Percentiles rank a stretch among this genome's conserved stretches.
These are phyloP conservation scores for Macaca fascicularis DNA, from an alignment of 2,113 vertebrate species.

Conservation along the genomic window T2T-MFA8v1.1 NC_088390.1:73211001-73211500, in stretches of 20 bases:
- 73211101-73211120: no score
- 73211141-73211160: no score
- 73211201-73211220: fast-evolving
- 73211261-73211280: fast-evolving
- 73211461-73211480: background rate
- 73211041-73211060: no score
- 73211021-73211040: no score
- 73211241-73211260: background rate
- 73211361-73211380: fast-evolving
- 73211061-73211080: no score
- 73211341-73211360: background rate
- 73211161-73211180: background rate
- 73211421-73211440: background rate
- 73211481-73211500: background rate
- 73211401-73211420: background rate
- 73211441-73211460: background rate
- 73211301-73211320: background rate
- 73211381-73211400: background rate
- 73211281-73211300: background rate
- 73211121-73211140: no score
- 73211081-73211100: no score
- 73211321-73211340: background rate
- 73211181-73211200: fast-evolving
- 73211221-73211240: no score
- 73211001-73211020: no score